These are phyloP conservation scores for Coregonus suidteri DNA, from an alignment of 2,797 vertebrate genomes.

Conservation along the genomic window DNA sequence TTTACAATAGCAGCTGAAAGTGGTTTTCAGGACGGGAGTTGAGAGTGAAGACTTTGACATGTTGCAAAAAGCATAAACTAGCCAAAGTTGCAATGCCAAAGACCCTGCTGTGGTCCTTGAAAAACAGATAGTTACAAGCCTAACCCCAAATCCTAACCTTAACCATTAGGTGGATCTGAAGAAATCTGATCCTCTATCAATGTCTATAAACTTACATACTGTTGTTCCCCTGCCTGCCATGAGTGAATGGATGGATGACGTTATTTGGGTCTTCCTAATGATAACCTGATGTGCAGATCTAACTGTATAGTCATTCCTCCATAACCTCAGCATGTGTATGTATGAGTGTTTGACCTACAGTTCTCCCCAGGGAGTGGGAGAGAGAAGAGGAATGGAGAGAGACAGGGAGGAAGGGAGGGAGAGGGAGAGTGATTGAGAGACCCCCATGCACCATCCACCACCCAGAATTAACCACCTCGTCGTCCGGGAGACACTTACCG, in stretches of 20 bases:
- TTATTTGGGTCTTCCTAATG: neutral
- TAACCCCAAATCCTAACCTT: neutral
- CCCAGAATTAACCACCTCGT: slow-evolving; percentile 3
- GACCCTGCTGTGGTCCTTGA: neutral
- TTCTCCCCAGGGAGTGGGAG: slow-evolving; percentile 3
- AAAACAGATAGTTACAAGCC: neutral
- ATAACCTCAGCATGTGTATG: neutral
- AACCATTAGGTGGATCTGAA: neutral
- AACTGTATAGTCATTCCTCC: neutral
- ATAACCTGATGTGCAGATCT: neutral
- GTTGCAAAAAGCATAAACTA: neutral
- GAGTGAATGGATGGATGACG: neutral
- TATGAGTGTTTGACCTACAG: neutral
- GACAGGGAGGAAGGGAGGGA: too few relatives aligned
- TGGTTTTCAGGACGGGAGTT: neutral
- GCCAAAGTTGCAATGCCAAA: neutral
- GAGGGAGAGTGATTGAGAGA: too few relatives aligned
- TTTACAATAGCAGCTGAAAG: neutral
- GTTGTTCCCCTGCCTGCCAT: neutral
- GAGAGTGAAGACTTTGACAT: neutral
- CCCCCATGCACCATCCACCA: slow-evolving; percentile 31
- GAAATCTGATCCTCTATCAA: neutral
- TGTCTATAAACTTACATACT: too few relatives aligned
- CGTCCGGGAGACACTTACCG: slow-evolving; percentile 42
- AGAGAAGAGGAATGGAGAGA: too few relatives aligned